Evolutionary conservation across 2,797 vertebrate genomes (phyloP).

Genomic region (Sebastes steindachneri): DNA sequence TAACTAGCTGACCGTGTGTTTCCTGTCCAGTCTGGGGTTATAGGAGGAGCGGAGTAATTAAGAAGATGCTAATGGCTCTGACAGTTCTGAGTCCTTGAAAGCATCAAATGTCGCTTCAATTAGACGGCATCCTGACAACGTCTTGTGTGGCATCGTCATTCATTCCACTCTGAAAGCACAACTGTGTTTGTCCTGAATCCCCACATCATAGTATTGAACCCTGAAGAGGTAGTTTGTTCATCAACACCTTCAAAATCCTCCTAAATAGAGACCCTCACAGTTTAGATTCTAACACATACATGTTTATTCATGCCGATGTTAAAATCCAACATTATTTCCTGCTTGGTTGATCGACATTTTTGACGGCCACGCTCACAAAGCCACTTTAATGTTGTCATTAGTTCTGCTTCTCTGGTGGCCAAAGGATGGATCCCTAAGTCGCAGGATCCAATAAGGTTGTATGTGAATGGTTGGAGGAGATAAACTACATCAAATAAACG

Average conservation of each 20-base stretch:
- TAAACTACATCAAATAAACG: conserved; percentile 82
- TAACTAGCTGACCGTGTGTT: conserved; percentile 66
- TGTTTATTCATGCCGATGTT: conserved; percentile 83
- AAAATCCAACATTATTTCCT: conserved; percentile 85
- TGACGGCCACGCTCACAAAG: conserved; percentile 80
- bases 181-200: conserved; percentile 10
- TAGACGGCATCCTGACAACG: conserved; percentile 74
- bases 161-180: conserved; percentile 42
- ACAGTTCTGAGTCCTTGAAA: conserved; percentile 72
- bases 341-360: conserved; percentile 84
- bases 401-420: conserved; percentile 86
- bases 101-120: conserved; percentile 79
- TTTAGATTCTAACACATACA: conserved; percentile 60
- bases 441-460: conserved; percentile 74
- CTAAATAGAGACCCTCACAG: conserved; percentile 19
- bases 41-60: conserved; percentile 80
- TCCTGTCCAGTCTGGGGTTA: conserved; percentile 62
- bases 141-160: conserved; percentile 78
- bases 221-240: conserved; percentile 23
- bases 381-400: conserved; percentile 85
- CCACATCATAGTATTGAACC: conserved; percentile 25
- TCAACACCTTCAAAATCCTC: conserved; percentile 37
- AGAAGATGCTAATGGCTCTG: conserved; percentile 82
- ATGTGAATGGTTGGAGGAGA: conserved; percentile 84
- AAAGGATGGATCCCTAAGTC: conserved; percentile 83